These are phyloP conservation scores for Forpus xanthops DNA, from an alignment of 2,797 vertebrate species.

Conservation along the genomic window DNA sequence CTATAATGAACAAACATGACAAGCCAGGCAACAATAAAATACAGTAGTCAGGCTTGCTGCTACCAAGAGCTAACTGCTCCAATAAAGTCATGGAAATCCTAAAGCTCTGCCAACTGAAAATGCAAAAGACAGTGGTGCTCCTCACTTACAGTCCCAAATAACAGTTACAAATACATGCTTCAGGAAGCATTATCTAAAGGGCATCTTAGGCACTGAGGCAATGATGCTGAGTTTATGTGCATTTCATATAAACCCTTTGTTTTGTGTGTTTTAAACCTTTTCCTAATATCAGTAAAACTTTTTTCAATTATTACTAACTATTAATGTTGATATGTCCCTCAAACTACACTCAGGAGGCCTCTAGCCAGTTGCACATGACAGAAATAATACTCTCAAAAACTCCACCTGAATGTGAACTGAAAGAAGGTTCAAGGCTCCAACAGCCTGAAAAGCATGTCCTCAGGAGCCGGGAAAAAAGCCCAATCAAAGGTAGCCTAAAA, in stretches of 20 bases:
- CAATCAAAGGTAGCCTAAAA: not conserved
- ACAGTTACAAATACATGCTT: not conserved
- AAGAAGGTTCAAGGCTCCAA: not conserved
- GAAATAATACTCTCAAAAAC: not conserved
- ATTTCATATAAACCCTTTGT: not conserved
- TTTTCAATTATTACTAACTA: not conserved
- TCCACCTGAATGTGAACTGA: not conserved
- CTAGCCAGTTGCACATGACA: not conserved
- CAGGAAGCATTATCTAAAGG: not conserved
- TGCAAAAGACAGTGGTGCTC: not conserved
- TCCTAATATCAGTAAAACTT: not conserved
- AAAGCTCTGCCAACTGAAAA: not conserved
- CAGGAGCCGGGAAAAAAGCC: not conserved
- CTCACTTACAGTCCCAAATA: not conserved
- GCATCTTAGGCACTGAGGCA: not conserved
- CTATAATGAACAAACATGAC: not conserved
- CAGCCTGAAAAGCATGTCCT: not conserved
- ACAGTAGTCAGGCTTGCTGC: not conserved
- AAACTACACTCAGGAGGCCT: not conserved
- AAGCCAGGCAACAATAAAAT: not conserved
- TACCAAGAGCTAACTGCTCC: not conserved
- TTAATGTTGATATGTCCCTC: not conserved
- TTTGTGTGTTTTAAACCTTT: not conserved
- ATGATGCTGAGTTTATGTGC: not conserved
- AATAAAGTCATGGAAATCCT: not conserved